Conservation (phyloP, 2,888 invertebrate genomes). For the Charanyca ferruginea region DNA sequence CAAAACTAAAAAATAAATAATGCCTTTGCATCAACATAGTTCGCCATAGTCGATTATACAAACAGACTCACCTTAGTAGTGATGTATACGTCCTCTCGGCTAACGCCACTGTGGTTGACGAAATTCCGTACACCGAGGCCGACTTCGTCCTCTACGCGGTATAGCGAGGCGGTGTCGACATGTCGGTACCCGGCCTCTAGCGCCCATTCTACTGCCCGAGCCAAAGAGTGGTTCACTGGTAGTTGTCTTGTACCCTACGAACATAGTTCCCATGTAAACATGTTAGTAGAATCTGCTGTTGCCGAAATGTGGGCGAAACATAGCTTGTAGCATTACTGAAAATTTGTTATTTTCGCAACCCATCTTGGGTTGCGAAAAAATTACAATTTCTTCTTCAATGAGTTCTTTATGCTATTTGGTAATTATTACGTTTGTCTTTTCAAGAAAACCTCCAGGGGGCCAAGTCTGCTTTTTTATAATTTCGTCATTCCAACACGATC, state of each 20-base stretch:
- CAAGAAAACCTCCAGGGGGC: too few relatives aligned
- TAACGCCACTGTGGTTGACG: slow-evolving; percentile 89
- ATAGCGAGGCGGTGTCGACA: slow-evolving; percentile 95
- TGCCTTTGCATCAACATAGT: too few relatives aligned
- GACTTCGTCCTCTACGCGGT: slow-evolving; percentile 94
- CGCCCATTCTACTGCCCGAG: slow-evolving; percentile 93
- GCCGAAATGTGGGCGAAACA: slow-evolving; percentile 1
- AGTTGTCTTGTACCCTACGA: slow-evolving; percentile 82
- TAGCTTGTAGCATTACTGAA: not conserved
- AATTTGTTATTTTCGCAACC: not conserved
- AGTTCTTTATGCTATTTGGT: not conserved
- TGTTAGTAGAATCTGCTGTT: slow-evolving; percentile 6
- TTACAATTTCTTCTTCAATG: too few relatives aligned
- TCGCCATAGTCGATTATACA: not conserved
- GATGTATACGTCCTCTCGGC: slow-evolving; percentile 94
- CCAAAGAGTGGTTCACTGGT: slow-evolving; percentile 88
- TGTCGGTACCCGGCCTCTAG: slow-evolving; percentile 95
- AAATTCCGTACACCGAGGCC: slow-evolving; percentile 94
- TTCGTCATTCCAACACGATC: too few relatives aligned
- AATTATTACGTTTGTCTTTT: not conserved
- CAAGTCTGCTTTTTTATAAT: too few relatives aligned
- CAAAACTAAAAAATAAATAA: too few relatives aligned
- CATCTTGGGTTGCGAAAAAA: too few relatives aligned
- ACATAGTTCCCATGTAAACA: slow-evolving; percentile 45
- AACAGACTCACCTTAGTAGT: slow-evolving; percentile 93